These are phyloP conservation scores for Corythornis leucogaster DNA, from an alignment of 2,797 vertebrate genomes.

Conservation along the genomic window DNA sequence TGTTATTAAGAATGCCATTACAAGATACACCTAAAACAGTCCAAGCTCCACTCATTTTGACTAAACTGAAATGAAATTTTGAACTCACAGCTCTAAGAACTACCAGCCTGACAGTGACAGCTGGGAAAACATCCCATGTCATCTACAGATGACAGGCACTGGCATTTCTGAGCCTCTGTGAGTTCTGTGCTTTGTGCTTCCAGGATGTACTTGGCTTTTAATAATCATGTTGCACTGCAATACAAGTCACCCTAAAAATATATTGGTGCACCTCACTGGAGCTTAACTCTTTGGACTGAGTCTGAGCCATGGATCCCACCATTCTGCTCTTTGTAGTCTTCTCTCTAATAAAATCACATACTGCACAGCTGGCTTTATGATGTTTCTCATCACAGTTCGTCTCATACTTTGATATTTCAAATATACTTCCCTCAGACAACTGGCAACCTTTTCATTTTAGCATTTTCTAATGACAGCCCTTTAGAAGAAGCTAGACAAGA, in stretches of 20 bases:
- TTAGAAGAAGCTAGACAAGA: slow-evolving; percentile 34
- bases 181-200: not conserved
- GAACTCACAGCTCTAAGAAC: not conserved
- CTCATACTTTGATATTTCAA: slow-evolving; percentile 32
- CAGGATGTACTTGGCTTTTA: not conserved
- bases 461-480: slow-evolving; percentile 56
- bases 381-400: not conserved
- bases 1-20: not conserved
- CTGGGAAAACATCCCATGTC: not conserved
- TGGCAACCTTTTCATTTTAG: slow-evolving; percentile 37
- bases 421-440: not conserved
- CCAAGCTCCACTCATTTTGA: not conserved
- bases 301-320: not conserved
- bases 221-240: not conserved
- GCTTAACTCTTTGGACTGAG: not conserved
- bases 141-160: not conserved
- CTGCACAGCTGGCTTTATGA: not conserved
- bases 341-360: not conserved
- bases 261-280: not conserved
- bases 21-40: not conserved
- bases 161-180: not conserved
- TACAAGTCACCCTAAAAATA: not conserved
- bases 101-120: not conserved
- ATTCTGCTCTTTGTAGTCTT: not conserved
- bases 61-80: not conserved